phyloP scores from a whole-genome alignment of 2,888 invertebrate species.

The Rhaphigaster nebulosa region DNA sequence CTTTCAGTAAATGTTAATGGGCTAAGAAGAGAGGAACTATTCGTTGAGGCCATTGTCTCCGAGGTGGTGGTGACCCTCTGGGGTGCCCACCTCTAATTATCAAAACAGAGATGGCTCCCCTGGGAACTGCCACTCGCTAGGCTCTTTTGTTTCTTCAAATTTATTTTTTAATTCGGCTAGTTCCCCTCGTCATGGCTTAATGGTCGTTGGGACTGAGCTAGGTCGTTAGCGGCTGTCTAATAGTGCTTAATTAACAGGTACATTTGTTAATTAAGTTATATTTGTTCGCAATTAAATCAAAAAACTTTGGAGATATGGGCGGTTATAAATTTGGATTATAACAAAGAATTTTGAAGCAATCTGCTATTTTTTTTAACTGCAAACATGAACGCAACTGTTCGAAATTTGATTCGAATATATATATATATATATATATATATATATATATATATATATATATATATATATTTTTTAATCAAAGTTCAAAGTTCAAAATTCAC shows the following conservation, averaged over 20 bases:
- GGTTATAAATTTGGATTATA: no score
- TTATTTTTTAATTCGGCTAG: slow-evolving; percentile 50
- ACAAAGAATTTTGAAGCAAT: no score
- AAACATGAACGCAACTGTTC: no score
- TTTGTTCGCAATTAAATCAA: background rate
- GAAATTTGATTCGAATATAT: no score
- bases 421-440: no score
- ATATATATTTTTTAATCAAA: no score
- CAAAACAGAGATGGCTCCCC: slow-evolving; percentile 51
- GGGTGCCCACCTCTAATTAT: slow-evolving; percentile 43
- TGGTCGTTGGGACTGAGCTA: background rate
- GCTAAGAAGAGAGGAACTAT: no score
- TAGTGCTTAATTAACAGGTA: background rate
- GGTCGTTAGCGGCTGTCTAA: background rate
- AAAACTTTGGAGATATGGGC: no score
- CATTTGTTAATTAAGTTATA: background rate
- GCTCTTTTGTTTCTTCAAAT: slow-evolving; percentile 52
- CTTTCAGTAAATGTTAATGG: background rate
- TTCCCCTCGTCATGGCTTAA: background rate
- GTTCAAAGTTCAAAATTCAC: no score
- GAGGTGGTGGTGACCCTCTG: background rate
- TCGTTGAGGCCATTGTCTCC: slow-evolving; percentile 44
- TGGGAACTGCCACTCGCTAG: background rate
- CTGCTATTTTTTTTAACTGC: no score
- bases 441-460: no score